Conservation (phyloP, 2,113 vertebrate species). For the Fregetta grallaria region DNA sequence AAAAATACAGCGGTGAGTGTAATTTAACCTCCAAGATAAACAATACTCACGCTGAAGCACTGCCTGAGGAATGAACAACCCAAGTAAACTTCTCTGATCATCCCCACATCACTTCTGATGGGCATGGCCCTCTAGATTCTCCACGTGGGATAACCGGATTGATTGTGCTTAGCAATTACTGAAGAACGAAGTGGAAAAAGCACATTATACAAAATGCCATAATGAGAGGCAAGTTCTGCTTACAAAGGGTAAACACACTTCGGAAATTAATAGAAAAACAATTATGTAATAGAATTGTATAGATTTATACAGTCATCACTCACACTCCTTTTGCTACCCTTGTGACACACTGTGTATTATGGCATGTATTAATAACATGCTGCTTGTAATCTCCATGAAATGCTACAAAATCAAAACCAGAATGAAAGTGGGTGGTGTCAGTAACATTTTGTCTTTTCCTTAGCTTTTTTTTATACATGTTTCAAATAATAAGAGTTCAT, state of each 20-base stretch:
- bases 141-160: neutral
- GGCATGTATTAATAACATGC: neutral
- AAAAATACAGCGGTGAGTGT: neutral
- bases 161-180: neutral
- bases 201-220: accelerated
- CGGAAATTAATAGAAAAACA: neutral
- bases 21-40: neutral
- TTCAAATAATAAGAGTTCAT: neutral
- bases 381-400: neutral
- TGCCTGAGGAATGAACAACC: neutral
- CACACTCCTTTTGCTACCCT: neutral
- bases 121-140: accelerated
- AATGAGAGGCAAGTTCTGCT: neutral
- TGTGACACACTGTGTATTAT: neutral
- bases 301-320: neutral
- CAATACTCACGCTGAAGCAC: neutral
- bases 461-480: neutral
- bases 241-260: neutral
- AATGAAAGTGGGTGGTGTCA: neutral
- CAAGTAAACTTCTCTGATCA: too few relatives aligned
- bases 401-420: neutral
- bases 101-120: accelerated
- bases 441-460: neutral
- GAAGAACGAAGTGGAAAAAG: neutral
- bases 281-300: neutral